These are phyloP conservation scores for Monodelphis domestica DNA, from an alignment of 2,797 vertebrate genomes.

Conservation along the genomic window DNA sequence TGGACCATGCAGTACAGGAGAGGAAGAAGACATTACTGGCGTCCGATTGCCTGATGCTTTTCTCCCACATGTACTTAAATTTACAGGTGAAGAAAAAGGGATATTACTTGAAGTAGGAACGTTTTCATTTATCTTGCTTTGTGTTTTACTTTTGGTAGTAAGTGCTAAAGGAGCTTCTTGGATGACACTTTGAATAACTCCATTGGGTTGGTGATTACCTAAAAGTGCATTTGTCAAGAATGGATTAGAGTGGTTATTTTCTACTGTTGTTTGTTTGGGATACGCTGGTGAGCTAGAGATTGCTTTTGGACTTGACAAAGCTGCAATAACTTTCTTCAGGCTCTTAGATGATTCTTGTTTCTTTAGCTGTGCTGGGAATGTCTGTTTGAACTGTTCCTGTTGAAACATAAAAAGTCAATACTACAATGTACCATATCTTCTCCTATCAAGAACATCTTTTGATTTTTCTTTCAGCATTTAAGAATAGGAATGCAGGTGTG, in stretches of 20 bases:
- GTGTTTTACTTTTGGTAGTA: slow-evolving; percentile 90
- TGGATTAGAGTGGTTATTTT: slow-evolving; percentile 90
- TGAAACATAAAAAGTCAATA: slow-evolving; percentile 80
- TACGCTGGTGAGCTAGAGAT: slow-evolving; percentile 85
- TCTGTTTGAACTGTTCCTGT: slow-evolving; percentile 90
- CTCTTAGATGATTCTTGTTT: slow-evolving; percentile 91
- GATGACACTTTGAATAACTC: slow-evolving; percentile 88
- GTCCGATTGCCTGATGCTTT: slow-evolving; percentile 84
- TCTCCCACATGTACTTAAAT: slow-evolving; percentile 89
- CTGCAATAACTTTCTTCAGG: slow-evolving; percentile 88
- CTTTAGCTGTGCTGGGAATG: slow-evolving; percentile 88
- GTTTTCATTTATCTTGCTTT: slow-evolving; percentile 85
- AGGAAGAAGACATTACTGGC: slow-evolving; percentile 81
- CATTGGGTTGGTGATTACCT: slow-evolving; percentile 91
- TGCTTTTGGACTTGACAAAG: slow-evolving; percentile 86
- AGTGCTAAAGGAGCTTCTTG: slow-evolving; percentile 96
- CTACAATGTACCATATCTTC: slow-evolving; percentile 47
- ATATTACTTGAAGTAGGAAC: slow-evolving; percentile 83
- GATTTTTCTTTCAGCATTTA: slow-evolving; percentile 34
- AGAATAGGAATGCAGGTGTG: not conserved
- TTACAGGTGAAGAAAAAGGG: slow-evolving; percentile 88
- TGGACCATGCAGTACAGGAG: slow-evolving; percentile 87
- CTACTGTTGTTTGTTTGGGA: slow-evolving; percentile 85
- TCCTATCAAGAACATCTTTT: slow-evolving; percentile 37
- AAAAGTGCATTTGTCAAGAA: slow-evolving; percentile 97